A percentile compares a stretch with the other conserved stretches of the same genome.
Evolutionary conservation across 2,113 vertebrate genomes (phyloP).

Genomic region (Phaetusa simplex): DNA sequence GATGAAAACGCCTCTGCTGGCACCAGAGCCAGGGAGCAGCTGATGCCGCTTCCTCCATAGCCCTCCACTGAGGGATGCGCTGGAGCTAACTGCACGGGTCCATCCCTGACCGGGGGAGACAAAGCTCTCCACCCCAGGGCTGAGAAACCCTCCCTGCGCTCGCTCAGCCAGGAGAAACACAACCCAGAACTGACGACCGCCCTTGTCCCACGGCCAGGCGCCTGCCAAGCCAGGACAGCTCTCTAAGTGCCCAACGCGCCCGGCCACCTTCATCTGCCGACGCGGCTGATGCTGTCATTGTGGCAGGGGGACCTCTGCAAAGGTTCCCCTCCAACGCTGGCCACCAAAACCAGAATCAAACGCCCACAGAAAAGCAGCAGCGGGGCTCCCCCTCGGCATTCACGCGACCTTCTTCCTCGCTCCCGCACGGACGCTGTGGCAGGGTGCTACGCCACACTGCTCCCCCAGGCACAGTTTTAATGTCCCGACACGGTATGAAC

Average conservation of each 20-base stretch:
- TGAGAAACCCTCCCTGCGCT: not conserved
- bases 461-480: not conserved
- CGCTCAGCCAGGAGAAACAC: not conserved
- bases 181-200: not conserved
- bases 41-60: fast-evolving
- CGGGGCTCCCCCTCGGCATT: not conserved
- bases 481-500: not conserved
- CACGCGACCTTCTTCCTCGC: not conserved
- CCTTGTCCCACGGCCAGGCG: not conserved
- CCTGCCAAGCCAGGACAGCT: not conserved
- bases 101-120: not conserved
- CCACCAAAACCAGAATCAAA: not conserved
- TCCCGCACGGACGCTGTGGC: fast-evolving
- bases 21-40: not conserved
- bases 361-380: not conserved
- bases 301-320: not conserved
- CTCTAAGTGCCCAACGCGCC: not conserved
- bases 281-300: not conserved
- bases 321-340: not conserved
- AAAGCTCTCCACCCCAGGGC: not conserved
- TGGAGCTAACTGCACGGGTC: not conserved
- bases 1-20: not conserved
- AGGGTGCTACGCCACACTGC: fast-evolving
- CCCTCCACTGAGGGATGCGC: fast-evolving
- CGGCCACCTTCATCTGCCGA: not conserved